phyloP scores from a whole-genome alignment of 2,797 vertebrate species.

The Pseudocheirus occidentalis region DNA sequence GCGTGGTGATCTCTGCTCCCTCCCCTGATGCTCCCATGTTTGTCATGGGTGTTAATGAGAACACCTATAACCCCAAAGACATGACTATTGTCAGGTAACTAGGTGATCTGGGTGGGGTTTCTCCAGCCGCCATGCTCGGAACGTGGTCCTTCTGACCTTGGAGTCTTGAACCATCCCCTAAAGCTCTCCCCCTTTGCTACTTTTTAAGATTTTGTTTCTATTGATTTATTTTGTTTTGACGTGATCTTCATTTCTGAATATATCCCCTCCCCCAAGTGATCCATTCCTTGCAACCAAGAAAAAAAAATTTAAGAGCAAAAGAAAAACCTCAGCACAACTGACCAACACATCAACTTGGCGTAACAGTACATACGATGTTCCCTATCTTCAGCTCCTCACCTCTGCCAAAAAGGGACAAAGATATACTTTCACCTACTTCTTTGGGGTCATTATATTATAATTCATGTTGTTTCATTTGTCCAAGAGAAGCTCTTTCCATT shows the following conservation, averaged over 20 bases:
- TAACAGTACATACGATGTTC: neutral
- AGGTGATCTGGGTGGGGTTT: neutral
- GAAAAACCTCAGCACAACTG: neutral
- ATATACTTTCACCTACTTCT: neutral
- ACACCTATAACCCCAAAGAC: slow-evolving; percentile 88
- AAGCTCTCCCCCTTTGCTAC: neutral
- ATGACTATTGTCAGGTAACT: slow-evolving; percentile 92
- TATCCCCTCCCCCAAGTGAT: neutral
- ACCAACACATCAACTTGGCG: neutral
- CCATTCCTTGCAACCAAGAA: neutral
- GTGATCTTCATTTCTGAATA: neutral
- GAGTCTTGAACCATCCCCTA: neutral
- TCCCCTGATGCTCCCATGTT: slow-evolving; percentile 93
- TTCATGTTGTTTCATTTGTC: neutral
- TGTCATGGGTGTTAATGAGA: slow-evolving; percentile 94
- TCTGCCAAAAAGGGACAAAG: neutral
- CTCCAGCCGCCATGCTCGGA: neutral
- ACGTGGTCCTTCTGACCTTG: neutral
- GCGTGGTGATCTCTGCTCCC: slow-evolving; percentile 90
- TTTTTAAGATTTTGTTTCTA: neutral
- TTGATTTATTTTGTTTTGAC: neutral
- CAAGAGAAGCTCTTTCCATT: neutral
- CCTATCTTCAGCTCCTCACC: neutral
- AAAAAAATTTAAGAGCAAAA: neutral
- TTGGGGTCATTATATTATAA: neutral